phyloP scores from a whole-genome alignment of 23 tunicate genomes.

The Ascidia mentula region DNA sequence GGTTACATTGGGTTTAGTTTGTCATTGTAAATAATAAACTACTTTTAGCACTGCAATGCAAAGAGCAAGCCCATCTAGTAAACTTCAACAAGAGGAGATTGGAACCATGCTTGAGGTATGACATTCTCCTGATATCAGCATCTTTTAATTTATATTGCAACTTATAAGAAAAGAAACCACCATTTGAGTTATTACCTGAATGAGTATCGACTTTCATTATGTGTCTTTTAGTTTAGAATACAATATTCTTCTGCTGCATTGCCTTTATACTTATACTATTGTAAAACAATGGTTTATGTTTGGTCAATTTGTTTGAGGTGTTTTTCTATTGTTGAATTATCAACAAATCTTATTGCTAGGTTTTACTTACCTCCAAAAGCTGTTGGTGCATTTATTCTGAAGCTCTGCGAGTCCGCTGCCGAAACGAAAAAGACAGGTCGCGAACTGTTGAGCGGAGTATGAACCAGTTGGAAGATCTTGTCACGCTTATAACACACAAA shows the following conservation, averaged over 20 bases:
- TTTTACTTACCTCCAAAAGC: conserved; percentile 40
- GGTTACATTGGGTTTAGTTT: neutral
- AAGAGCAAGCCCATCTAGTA: conserved; percentile 69
- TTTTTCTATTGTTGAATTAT: neutral
- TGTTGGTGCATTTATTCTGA: conserved; percentile 81
- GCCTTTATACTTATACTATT: too few relatives aligned
- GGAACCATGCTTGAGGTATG: conserved; percentile 63
- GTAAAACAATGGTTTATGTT: too few relatives aligned
- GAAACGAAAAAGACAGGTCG: conserved; percentile 39
- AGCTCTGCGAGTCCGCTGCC: conserved; percentile 68
- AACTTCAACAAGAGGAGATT: conserved; percentile 65
- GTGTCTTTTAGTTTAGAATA: too few relatives aligned
- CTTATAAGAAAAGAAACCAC: too few relatives aligned
- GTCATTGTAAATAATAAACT: neutral
- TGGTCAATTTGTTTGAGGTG: too few relatives aligned
- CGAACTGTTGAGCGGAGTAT: conserved; percentile 83
- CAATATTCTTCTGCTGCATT: too few relatives aligned
- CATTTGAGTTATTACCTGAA: too few relatives aligned
- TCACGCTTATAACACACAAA: conserved; percentile 13
- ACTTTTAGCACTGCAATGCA: conserved; percentile 79
- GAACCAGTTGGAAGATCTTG: conserved; percentile 76
- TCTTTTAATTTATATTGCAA: too few relatives aligned
- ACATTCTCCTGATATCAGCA: neutral
- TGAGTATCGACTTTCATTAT: too few relatives aligned
- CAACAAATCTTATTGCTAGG: conserved; percentile 25